Conservation (phyloP, 2,113 vertebrate species). For the Phaethon lepturus region DNA sequence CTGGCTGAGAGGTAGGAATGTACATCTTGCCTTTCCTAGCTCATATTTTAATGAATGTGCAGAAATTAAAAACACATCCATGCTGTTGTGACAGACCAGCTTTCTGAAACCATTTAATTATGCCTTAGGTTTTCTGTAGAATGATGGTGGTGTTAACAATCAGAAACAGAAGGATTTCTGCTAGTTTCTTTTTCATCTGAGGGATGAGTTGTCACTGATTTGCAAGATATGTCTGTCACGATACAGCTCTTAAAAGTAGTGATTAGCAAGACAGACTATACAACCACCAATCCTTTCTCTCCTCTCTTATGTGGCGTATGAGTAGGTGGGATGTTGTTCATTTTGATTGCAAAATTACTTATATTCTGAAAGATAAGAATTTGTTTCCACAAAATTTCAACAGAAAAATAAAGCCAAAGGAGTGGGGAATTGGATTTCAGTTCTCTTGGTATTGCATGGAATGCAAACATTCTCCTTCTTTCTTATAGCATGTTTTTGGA, state of each 20-base stretch:
- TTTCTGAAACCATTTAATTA: slow-evolving; percentile 78
- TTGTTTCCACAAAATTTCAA: not conserved
- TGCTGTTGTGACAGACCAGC: slow-evolving; percentile 70
- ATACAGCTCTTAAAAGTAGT: not conserved
- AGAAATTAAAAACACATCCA: slow-evolving; percentile 59
- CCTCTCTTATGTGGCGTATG: not conserved
- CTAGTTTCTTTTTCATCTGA: slow-evolving; percentile 40
- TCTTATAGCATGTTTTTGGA: not conserved
- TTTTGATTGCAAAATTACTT: slow-evolving; percentile 31
- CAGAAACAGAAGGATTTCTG: slow-evolving; percentile 29
- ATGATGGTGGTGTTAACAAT: slow-evolving; percentile 48
- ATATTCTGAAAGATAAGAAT: not conserved
- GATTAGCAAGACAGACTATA: not conserved
- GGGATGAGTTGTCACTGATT: slow-evolving; percentile 42
- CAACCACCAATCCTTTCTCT: not conserved
- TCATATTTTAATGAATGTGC: slow-evolving; percentile 37
- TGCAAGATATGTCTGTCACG: not conserved
- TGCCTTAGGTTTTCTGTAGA: slow-evolving; percentile 58
- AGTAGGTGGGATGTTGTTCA: not conserved
- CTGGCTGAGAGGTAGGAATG: not conserved
- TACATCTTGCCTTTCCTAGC: slow-evolving; percentile 46
- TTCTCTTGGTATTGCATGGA: not conserved
- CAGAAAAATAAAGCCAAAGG: not conserved
- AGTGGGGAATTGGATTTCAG: not conserved
- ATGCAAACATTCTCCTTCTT: not conserved